phyloP scores from a whole-genome alignment of 2,797 vertebrate genomes.

The Sciaenops ocellatus region DNA sequence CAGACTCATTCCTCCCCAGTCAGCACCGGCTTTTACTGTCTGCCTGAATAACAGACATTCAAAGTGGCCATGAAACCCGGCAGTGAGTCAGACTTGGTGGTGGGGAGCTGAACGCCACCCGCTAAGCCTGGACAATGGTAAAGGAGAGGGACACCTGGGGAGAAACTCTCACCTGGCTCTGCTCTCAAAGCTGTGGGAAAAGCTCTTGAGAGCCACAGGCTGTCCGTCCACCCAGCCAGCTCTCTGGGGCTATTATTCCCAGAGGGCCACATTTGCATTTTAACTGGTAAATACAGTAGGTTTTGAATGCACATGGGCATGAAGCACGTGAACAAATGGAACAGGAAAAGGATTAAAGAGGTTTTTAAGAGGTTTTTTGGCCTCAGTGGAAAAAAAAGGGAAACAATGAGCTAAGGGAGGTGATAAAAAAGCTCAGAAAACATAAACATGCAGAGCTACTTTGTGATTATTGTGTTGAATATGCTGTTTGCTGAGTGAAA shows the following conservation, averaged over 20 bases:
- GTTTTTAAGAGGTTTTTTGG: constrained; percentile 24
- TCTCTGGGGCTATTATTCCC: constrained; percentile 56
- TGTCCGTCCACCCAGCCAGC: constrained; percentile 39
- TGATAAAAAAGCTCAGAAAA: constrained; percentile 21
- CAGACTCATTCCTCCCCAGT: constrained; percentile 56
- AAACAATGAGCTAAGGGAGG: constrained; percentile 29
- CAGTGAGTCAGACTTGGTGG: constrained; percentile 33
- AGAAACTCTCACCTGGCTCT: constrained; percentile 63
- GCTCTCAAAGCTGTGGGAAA: constrained; percentile 45
- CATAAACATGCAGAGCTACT: constrained; percentile 7
- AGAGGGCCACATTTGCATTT: constrained; percentile 66
- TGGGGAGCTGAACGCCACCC: constrained; percentile 36
- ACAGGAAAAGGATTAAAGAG: constrained; percentile 29
- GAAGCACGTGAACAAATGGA: constrained; percentile 34
- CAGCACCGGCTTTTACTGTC: constrained; percentile 49
- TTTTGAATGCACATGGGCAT: constrained; percentile 34
- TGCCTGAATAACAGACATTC: constrained; percentile 48
- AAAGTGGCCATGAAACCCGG: constrained; percentile 55
- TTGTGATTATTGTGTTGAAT: constrained; percentile 18
- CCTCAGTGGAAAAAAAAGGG: constrained; percentile 17
- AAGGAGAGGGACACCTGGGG: constrained; percentile 54
- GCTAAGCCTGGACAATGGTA: constrained; percentile 46
- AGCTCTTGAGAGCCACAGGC: constrained; percentile 52
- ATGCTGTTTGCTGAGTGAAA: constrained; percentile 10
- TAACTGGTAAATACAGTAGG: constrained; percentile 61